Conservation (phyloP, 1,140 invertebrate species). For the Araneus ventricosus region DNA sequence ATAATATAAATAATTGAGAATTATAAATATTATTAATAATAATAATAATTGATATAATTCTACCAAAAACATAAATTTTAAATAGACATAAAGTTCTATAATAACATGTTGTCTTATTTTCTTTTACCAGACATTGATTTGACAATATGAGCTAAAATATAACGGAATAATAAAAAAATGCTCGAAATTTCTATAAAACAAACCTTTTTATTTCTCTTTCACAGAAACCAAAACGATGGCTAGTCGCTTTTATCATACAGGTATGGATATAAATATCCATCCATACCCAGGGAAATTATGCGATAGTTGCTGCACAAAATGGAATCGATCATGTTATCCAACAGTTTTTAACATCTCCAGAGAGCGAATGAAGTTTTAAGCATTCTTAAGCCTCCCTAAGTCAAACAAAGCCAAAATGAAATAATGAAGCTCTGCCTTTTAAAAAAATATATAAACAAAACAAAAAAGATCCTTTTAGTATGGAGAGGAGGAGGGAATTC, state of each 20-base stretch:
- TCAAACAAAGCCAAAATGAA: conserved; percentile 59
- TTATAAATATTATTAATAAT: too few relatives aligned
- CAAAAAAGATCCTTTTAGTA: conserved; percentile 26
- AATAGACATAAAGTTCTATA: too few relatives aligned
- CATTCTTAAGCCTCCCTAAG: conserved; percentile 36
- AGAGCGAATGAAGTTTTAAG: conserved; percentile 40
- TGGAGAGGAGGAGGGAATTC: conserved; percentile 42
- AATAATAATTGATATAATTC: too few relatives aligned
- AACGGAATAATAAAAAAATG: not conserved
- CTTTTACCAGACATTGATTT: too few relatives aligned
- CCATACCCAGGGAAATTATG: not conserved
- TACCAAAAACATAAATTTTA: too few relatives aligned
- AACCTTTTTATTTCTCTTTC: not conserved
- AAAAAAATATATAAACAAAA: conserved; percentile 57
- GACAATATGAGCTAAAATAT: not conserved
- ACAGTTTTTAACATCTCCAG: conserved; percentile 38
- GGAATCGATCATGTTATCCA: conserved; percentile 46
- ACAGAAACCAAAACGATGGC: not conserved
- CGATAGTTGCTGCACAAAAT: not conserved
- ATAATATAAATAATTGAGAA: too few relatives aligned
- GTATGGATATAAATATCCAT: not conserved
- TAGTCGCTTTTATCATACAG: not conserved
- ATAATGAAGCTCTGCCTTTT: conserved; percentile 52
- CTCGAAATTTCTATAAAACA: too few relatives aligned
- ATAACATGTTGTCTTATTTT: too few relatives aligned